These are phyloP conservation scores for Syngnathus rostellatus DNA, from an alignment of 2,797 vertebrate species.

Conservation along the genomic window DNA sequence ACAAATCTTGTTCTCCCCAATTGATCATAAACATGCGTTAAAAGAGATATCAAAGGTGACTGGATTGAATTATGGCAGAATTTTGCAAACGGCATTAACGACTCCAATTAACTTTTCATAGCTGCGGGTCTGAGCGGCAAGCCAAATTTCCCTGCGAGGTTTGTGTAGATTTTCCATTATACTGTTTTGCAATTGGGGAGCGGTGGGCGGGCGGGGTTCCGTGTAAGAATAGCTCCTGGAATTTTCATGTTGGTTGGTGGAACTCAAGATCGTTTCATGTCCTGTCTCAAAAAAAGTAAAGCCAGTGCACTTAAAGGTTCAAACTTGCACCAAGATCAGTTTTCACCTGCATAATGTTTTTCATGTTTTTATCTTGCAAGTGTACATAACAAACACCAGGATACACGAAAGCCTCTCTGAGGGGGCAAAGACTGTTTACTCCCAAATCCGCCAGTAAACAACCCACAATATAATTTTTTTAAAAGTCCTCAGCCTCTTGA, in stretches of 20 bases:
- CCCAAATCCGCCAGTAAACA: constrained; percentile 3
- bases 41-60: constrained; percentile 60
- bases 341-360: not conserved
- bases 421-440: constrained; percentile 10
- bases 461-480: constrained; percentile 9
- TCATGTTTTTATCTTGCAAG: not conserved
- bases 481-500: constrained; percentile 23
- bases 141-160: constrained; percentile 31
- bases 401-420: constrained; percentile 5
- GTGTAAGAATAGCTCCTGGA: not conserved
- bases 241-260: not conserved
- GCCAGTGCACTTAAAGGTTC: no score
- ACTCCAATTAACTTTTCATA: constrained; percentile 48
- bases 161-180: constrained; percentile 26
- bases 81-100: constrained; percentile 50
- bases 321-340: not conserved
- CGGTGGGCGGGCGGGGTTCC: not conserved
- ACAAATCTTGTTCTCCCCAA: constrained; percentile 54
- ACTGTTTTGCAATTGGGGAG: constrained; percentile 8
- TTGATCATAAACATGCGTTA: constrained; percentile 55
- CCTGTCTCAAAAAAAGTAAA: no score
- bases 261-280: no score
- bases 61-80: constrained; percentile 44
- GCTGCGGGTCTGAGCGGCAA: constrained; percentile 18
- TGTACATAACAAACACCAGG: not conserved